Conservation (phyloP, 2,113 vertebrate species). For the Orcinus orca region DNA sequence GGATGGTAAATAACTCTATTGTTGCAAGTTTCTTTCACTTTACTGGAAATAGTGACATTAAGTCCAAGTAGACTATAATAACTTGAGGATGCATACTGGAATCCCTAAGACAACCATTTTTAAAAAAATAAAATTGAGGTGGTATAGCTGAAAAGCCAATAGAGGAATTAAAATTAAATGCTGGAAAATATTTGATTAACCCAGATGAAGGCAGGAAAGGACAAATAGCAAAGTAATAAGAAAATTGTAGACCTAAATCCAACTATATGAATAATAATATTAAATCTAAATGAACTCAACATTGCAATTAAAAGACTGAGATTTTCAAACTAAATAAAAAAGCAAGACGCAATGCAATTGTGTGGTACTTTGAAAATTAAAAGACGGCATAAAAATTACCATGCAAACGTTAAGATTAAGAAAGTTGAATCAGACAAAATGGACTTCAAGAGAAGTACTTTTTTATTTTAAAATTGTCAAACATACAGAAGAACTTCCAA, state of each 20-base stretch:
- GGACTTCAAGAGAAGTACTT: neutral
- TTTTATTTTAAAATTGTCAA: neutral
- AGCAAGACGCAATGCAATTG: neutral
- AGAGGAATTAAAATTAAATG: slow-evolving; percentile 51
- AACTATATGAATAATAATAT: slow-evolving; percentile 46
- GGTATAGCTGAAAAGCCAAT: slow-evolving; percentile 32
- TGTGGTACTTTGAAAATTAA: neutral
- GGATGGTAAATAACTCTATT: neutral
- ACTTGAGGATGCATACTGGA: neutral
- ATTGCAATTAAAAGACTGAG: slow-evolving; percentile 44
- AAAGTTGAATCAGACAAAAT: neutral
- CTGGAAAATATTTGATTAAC: slow-evolving; percentile 62
- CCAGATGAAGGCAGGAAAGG: slow-evolving; percentile 26
- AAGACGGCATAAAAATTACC: neutral
- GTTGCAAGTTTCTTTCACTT: neutral
- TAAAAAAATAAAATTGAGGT: neutral
- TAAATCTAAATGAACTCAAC: slow-evolving; percentile 39
- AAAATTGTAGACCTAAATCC: neutral
- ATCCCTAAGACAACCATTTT: neutral
- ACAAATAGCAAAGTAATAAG: slow-evolving; percentile 51
- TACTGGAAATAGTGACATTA: neutral
- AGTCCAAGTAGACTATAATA: neutral
- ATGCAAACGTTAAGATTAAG: neutral
- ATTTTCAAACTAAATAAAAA: slow-evolving; percentile 16
- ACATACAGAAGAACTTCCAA: neutral